These are phyloP conservation scores for Columba livia DNA, from an alignment of 2,113 vertebrate species.

Conservation along the genomic window DNA sequence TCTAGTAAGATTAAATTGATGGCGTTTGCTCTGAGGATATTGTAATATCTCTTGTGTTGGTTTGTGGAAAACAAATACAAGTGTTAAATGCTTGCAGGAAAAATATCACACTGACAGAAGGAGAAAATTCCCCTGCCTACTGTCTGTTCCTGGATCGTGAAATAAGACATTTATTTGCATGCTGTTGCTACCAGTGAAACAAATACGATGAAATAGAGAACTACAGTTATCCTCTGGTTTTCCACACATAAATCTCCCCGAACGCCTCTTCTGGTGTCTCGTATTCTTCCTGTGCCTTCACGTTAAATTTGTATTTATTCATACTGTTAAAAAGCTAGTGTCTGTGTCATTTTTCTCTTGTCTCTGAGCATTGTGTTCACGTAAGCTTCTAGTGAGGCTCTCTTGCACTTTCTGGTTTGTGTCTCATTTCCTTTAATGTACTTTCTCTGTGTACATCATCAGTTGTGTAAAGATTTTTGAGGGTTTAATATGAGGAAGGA, in stretches of 20 bases:
- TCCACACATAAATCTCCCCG: background rate
- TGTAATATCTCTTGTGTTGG: background rate
- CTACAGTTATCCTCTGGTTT: background rate
- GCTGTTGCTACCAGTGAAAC: background rate
- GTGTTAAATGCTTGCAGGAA: background rate
- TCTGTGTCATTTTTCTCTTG: background rate
- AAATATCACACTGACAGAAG: background rate
- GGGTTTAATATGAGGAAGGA: background rate
- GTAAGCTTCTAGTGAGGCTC: background rate
- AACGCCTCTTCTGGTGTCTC: background rate
- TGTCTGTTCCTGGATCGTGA: background rate
- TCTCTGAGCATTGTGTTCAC: background rate
- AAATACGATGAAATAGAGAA: background rate
- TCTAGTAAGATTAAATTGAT: background rate
- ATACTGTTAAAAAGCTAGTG: background rate
- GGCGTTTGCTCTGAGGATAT: background rate
- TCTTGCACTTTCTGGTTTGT: background rate
- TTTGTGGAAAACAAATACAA: background rate
- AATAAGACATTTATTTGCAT: background rate
- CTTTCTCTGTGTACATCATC: background rate
- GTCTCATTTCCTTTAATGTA: background rate
- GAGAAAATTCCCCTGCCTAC: background rate
- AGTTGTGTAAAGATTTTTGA: background rate
- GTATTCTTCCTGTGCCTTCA: fast-evolving
- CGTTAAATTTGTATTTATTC: background rate